Evolutionary conservation across 2,888 invertebrate genomes (phyloP), one percentile per base, ranked within the genome.

Genomic region (Melieria picta): DNA sequence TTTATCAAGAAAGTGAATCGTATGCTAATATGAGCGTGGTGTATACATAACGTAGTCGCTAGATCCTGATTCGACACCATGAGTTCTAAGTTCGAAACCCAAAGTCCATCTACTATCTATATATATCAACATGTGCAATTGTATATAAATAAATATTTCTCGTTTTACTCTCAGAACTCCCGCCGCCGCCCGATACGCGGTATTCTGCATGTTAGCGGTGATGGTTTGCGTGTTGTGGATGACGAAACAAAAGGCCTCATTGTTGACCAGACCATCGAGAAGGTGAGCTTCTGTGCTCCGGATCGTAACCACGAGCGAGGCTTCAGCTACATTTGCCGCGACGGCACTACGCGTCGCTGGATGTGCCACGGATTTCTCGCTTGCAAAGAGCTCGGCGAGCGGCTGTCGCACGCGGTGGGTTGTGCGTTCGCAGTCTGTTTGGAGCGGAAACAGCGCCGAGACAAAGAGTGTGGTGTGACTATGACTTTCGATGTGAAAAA

Each of bases 311-410:
- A 98, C 84, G 98, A 99, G 82, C 93, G 96, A 77, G 99, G 99
- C 30, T 99, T 77, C 88, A 98, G 99, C 76, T 99, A 99, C 88
- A 99, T 99, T 77, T 99, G 99, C 86, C 92, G 99, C 73, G 99
- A 99, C 87, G 99, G 99, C 73, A 98, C 99, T 11, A 98, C 99
- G 0, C 91, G 98, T 6, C 91, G 99, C 16, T 99, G 99, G 99
- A 98, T 99, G 98, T 99, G 99, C 85, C 99, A 99, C 88, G 99
- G 99, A 55, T 99, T 99, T 87, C 89, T 98, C 77, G 98, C 99
- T 66, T 90, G 94, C 67, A 94, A 97, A 85, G 98, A 99, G 88
- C 94, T 96, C 79, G 99, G 99, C 72, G 99, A 99, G 89, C 91
- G 99, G 61, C 88, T 99, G 77, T 98, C 98, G 80, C 99, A 99